phyloP scores from a whole-genome alignment of 1,140 invertebrate species.

The Dendrolimus kikuchii region DNA sequence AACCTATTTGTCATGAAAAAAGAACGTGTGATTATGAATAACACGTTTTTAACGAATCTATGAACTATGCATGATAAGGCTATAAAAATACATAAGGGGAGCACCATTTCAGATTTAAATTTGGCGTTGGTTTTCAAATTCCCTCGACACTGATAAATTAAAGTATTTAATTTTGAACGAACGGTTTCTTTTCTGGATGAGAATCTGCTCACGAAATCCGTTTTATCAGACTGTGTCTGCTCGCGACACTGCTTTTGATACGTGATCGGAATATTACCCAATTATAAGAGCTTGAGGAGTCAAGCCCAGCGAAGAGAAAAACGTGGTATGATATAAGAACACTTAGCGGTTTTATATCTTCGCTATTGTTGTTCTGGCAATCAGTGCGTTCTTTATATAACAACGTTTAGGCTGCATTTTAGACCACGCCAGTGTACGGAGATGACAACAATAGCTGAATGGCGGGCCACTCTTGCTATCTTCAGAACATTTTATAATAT shows the following conservation, averaged over 20 bases:
- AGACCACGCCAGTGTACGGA: not conserved
- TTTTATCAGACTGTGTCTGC: conserved; percentile 39
- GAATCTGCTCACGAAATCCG: conserved; percentile 35
- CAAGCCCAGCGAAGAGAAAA: conserved; percentile 9
- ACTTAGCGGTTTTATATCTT: not conserved
- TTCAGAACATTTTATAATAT: too few species aligned
- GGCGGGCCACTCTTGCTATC: too few species aligned
- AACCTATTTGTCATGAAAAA: too few species aligned
- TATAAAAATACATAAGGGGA: too few species aligned
- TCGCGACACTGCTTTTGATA: conserved; percentile 46
- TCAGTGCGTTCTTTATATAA: not conserved
- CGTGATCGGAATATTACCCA: conserved; percentile 48
- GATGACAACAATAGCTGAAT: too few species aligned
- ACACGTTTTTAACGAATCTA: too few species aligned
- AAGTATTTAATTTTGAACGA: conserved; percentile 17
- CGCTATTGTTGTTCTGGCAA: too few species aligned
- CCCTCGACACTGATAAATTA: conserved; percentile 13
- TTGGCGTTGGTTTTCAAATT: too few species aligned
- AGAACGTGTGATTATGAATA: too few species aligned
- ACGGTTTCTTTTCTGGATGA: conserved; percentile 33
- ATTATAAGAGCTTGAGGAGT: conserved; percentile 38
- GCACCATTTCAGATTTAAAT: too few species aligned
- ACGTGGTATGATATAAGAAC: conserved; percentile 1
- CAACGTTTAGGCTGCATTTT: not conserved
- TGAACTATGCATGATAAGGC: too few species aligned